Evolutionary conservation across 2,113 vertebrate species (phyloP), one percentile per base, ranked within the genome.

Genomic region (Vulpes vulpes): DNA sequence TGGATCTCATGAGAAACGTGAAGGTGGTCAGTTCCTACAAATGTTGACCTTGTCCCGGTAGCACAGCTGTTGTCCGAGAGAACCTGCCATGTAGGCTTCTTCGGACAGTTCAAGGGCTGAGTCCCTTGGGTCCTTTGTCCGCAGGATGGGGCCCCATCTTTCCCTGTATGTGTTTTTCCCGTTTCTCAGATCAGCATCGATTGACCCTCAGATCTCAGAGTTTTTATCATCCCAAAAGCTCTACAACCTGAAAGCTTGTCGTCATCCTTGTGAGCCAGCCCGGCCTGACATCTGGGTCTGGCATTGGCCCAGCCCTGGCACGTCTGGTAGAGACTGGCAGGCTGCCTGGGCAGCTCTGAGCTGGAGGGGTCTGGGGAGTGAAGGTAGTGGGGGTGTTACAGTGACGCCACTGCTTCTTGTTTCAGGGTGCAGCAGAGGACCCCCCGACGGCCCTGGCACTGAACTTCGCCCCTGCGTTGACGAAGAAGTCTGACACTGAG

Each of bases 361-460:
- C 79, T 2, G 9, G 43, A 30, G 32, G 74, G 80, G 8, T 22
- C 38, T 35, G n/a, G 32, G 79, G 30, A 25, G 23, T 1, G 23
- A 38, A 55, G 32, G 23, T 16, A 3, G 12, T 15, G 1, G n/a
- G 51, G 35, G 11, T 71, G 59, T 35, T 23, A 2, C n/a, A 67
- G 35, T 97, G 53, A 97, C 14, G 5, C 8, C 35, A 1, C 62
- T 79, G 59, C 65, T 95, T 98, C 95, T 96, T 93, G 17, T 99
- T 98, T 87, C 98, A 99, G 99, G 99, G 99, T 59, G 98, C 99
- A 32, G 97, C 96, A 0, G 98, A 98, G 11, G 99, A 99, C 96
- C 99, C 99, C 22, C 99, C 99, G 14, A 98, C 95, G 1, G 98
- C 98, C 5, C 97, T 99, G 98, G 99, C 99, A 14, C 97, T 99